Percentiles rank a stretch among this genome's conserved stretches.
Evolutionary conservation across 2,113 vertebrate species (phyloP).

Genomic region (Gymnogyps californianus): DNA sequence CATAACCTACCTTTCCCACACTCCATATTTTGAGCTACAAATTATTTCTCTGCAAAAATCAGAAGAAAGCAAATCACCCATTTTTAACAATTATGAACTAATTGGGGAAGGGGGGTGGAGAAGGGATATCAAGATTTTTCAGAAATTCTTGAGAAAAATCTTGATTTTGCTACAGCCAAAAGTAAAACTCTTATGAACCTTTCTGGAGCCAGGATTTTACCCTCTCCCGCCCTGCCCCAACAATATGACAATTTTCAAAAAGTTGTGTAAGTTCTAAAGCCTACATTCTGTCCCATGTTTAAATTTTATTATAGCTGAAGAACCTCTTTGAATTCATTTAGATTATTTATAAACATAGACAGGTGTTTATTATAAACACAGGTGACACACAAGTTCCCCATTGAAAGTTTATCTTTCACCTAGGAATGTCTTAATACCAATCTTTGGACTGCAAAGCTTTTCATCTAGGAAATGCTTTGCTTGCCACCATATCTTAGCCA

Average conservation of each 20-base stretch:
- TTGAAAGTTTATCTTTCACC: background rate
- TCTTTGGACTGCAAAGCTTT: background rate
- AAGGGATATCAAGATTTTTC: background rate
- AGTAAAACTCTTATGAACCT: background rate
- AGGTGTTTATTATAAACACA: background rate
- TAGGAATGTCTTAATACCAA: background rate
- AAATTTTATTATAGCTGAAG: background rate
- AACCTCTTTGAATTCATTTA: background rate
- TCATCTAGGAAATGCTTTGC: background rate
- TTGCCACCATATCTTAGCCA: background rate
- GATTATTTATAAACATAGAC: background rate
- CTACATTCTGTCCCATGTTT: background rate
- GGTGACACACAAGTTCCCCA: background rate
- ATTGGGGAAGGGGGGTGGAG: background rate
- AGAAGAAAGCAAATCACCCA: background rate
- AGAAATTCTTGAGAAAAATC: background rate
- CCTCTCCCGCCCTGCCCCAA: accelerated
- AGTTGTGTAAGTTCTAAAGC: background rate
- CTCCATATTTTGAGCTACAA: background rate
- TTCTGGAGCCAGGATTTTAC: background rate
- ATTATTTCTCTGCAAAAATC: background rate
- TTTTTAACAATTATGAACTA: background rate
- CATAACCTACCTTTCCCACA: background rate
- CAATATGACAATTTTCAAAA: background rate
- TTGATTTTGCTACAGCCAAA: background rate